phyloP scores from a whole-genome alignment of 2,113 vertebrate genomes.

The Ceratotherium simum region DNA sequence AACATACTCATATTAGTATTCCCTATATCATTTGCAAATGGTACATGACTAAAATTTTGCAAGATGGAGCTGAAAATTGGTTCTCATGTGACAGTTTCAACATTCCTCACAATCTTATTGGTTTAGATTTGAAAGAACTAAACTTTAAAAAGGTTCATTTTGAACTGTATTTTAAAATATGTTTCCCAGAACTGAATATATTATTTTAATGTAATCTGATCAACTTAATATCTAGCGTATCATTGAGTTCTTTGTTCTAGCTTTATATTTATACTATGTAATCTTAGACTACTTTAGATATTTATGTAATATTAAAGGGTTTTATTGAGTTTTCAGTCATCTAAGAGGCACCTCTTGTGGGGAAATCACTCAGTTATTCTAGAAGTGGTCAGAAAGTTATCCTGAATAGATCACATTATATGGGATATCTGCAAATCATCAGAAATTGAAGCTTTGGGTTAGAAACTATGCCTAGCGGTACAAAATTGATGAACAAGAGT shows the following conservation, averaged over 20 bases:
- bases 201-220: neutral
- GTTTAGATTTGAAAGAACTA: neutral
- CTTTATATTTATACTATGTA: neutral
- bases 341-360: neutral
- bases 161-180: neutral
- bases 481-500: neutral
- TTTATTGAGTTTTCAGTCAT: neutral
- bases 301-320: neutral
- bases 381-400: neutral
- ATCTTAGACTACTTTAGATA: neutral
- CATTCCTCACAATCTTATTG: neutral
- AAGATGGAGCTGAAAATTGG: neutral
- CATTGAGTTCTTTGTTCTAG: neutral
- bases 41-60: neutral
- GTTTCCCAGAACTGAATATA: neutral
- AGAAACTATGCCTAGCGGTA: neutral
- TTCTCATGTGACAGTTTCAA: neutral
- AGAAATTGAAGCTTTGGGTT: neutral
- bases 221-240: neutral
- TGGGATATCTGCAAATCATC: neutral
- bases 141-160: neutral
- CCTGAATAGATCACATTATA: neutral
- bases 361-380: neutral
- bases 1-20: neutral
- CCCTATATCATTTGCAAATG: neutral